Percentiles rank a stretch among this genome's conserved stretches.
phyloP scores from a whole-genome alignment of 2,797 vertebrate species.

The Neopelma chrysocephalum region DNA sequence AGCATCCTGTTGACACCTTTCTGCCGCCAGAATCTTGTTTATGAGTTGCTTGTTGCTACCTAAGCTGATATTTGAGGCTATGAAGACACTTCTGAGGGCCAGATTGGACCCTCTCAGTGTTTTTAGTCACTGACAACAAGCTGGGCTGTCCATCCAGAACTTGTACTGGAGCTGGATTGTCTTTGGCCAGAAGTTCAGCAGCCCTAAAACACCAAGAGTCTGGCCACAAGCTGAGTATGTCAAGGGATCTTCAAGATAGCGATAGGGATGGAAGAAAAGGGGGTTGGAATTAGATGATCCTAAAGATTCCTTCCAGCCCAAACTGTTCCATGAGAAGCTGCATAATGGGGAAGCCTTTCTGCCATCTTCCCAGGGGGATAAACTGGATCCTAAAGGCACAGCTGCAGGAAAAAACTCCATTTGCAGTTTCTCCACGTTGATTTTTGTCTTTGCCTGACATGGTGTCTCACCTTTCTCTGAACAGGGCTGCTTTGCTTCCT shows the following conservation, averaged over 20 bases:
- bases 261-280: background rate
- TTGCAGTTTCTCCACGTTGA: background rate
- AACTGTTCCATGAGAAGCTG: background rate
- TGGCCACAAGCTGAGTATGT: background rate
- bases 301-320: background rate
- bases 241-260: background rate
- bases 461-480: background rate
- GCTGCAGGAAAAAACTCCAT: background rate
- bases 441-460: background rate
- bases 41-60: background rate
- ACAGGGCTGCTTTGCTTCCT: background rate
- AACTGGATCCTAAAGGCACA: background rate
- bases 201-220: background rate
- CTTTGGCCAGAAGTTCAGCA: background rate
- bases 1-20: constrained; percentile 63
- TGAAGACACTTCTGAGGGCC: background rate
- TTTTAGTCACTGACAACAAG: background rate
- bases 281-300: background rate
- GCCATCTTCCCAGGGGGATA: background rate
- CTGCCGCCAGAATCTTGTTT: constrained; percentile 3
- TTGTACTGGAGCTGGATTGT: background rate
- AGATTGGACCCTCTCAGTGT: background rate
- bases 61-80: background rate
- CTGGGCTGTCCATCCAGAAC: background rate
- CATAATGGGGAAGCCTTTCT: background rate